These are phyloP conservation scores for Desoria tigrina DNA, from an alignment of 2,888 invertebrate species.

Conservation along the genomic window DNA sequence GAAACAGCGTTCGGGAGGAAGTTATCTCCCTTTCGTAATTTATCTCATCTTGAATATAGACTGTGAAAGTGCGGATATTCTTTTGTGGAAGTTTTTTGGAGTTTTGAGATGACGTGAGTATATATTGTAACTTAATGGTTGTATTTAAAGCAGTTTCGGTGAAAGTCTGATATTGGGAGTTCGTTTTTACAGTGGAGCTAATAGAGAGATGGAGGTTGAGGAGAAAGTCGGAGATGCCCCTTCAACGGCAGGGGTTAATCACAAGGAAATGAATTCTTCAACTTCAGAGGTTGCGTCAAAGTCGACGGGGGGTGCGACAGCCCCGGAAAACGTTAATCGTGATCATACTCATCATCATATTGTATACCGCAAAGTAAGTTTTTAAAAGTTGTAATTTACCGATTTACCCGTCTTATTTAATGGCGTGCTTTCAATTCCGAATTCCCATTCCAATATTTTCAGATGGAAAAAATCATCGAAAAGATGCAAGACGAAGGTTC, in stretches of 20 bases:
- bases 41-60: too few relatives aligned
- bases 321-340: constrained; percentile 29
- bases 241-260: not conserved
- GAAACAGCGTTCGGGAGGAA: too few relatives aligned
- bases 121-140: too few relatives aligned
- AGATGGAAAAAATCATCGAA: constrained; percentile 95
- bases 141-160: too few relatives aligned
- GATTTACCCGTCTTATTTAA: not conserved
- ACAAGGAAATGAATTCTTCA: constrained; percentile 11
- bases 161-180: too few relatives aligned
- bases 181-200: constrained; percentile 8
- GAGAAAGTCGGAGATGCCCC: not conserved
- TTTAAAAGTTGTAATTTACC: not conserved
- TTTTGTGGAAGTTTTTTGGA: too few relatives aligned
- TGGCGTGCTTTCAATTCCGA: not conserved
- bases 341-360: constrained; percentile 79
- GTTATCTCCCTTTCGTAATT: too few relatives aligned
- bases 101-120: too few relatives aligned
- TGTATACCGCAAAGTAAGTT: constrained; percentile 78
- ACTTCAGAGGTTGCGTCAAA: constrained; percentile 8
- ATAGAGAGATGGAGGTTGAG: not conserved
- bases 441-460: constrained; percentile 53
- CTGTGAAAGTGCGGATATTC: too few relatives aligned
- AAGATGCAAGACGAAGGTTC: constrained; percentile 92
- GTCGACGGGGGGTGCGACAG: not conserved